Conservation (phyloP, 2,888 invertebrate genomes). For the Drosophila siamana region DNA sequence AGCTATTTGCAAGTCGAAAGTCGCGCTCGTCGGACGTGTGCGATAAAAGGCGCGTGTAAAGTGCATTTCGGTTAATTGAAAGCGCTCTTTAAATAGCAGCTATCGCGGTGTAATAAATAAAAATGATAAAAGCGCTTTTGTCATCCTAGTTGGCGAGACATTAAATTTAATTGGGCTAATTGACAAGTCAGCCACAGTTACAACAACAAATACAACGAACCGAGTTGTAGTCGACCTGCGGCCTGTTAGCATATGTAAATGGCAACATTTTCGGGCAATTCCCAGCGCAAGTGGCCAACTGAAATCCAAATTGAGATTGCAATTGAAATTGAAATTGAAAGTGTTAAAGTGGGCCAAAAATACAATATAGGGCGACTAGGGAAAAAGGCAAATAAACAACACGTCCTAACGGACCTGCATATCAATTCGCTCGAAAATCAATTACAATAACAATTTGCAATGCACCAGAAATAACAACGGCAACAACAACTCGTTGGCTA, state of each 20-base stretch:
- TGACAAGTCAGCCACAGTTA: conserved; percentile 29
- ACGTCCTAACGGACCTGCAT: neutral
- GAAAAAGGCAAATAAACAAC: conserved; percentile 19
- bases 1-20: conserved; percentile 71
- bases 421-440: conserved; percentile 33
- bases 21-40: conserved; percentile 63
- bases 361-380: conserved; percentile 8
- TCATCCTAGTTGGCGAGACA: conserved; percentile 1
- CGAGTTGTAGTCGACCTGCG: conserved; percentile 38
- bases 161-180: conserved; percentile 47
- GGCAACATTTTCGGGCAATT: conserved; percentile 24
- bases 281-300: conserved; percentile 27
- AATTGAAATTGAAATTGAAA: conserved; percentile 37
- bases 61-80: conserved; percentile 57
- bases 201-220: no score
- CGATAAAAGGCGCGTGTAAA: conserved; percentile 37
- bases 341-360: conserved; percentile 60
- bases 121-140: conserved; percentile 20
- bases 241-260: conserved; percentile 7
- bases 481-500: neutral
- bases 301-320: conserved; percentile 14
- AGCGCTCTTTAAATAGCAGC: conserved; percentile 22
- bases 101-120: conserved; percentile 6
- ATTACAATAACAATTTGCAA: conserved; percentile 46
- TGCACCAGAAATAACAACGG: conserved; percentile 19